Evolutionary conservation across 2,113 vertebrate species (phyloP), one percentile per base, ranked within the genome.

Genomic region (Rhagologus leucostigma): DNA sequence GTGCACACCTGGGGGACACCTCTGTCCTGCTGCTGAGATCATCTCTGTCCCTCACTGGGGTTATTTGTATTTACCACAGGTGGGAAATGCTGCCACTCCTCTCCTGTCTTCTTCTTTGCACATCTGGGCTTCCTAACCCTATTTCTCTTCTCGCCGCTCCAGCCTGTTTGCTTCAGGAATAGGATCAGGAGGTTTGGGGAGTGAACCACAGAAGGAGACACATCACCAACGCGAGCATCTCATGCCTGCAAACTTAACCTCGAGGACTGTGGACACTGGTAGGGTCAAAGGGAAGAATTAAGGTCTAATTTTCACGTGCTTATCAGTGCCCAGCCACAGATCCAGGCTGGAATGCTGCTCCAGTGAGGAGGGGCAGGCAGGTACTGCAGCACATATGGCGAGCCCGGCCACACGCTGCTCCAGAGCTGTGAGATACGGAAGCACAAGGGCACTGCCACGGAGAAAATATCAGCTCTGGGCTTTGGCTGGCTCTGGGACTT

Each of bases 331-430:
- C 30, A 88, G 68, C 26, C 55, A 4, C 39, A 22, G 90, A 26
- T 20, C 49, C 4, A 39, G 0, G 4, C 30, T 44, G 81, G 49
- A 74, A 56, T 2, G 70, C 30, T 42, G 78, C 70, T 59, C 63
- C 52, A 22, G 78, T 0, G 5, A 90, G 82, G 92, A 89, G 60
- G 47, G 33, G 68, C 89, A 81, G 91, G 56, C 81, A 12, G 46
- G 63, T 60, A 71, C 90, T 1, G 37, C 93, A 89, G 97, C 96
- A 84, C 96, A 97, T 97, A 97, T 97, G 96, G 96, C 3, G 3
- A 81, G 89, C 63, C 39, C 0, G 71, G 92, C 83, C 87, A 44
- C 97, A 95, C 6, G 83, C 95, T 95, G 97, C 83, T 94, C 68
- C 73, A 15, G 74, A 77, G 91, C 93, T 13, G 3, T 7, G 84